Evolutionary conservation across 2,113 vertebrate genomes (phyloP).

Genomic region (Apistogramma diplotaenia): DNA sequence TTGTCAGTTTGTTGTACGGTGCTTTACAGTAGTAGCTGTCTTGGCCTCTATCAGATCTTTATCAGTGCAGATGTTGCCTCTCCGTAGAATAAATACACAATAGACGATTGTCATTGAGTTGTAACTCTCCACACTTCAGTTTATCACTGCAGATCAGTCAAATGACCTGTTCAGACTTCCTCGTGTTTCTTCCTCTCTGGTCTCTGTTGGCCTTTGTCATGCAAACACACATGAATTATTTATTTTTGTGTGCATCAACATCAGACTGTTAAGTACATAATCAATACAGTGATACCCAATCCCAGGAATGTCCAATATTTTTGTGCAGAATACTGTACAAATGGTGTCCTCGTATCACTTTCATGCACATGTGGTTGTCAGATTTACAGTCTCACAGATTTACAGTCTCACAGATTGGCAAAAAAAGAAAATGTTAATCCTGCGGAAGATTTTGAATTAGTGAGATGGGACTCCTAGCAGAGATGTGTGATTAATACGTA

Average conservation of each 20-base stretch:
- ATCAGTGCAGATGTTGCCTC: background rate
- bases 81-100: background rate
- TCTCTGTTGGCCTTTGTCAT: background rate
- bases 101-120: background rate
- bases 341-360: background rate
- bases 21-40: background rate
- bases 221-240: constrained; percentile 39
- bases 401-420: background rate
- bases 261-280: background rate
- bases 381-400: background rate
- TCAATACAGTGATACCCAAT: background rate
- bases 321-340: background rate
- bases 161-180: background rate
- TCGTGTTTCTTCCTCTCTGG: background rate
- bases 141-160: background rate
- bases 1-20: rapidly evolving
- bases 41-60: background rate
- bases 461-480: background rate
- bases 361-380: rapidly evolving
- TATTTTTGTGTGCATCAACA: constrained; percentile 8
- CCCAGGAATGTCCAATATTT: background rate
- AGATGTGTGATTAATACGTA: background rate
- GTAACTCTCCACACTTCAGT: background rate
- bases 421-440: background rate
- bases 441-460: background rate